A percentile compares a stretch with the other conserved stretches of the same genome.
phyloP scores from a whole-genome alignment of 1,140 invertebrate species.

The Lerema accius region DNA sequence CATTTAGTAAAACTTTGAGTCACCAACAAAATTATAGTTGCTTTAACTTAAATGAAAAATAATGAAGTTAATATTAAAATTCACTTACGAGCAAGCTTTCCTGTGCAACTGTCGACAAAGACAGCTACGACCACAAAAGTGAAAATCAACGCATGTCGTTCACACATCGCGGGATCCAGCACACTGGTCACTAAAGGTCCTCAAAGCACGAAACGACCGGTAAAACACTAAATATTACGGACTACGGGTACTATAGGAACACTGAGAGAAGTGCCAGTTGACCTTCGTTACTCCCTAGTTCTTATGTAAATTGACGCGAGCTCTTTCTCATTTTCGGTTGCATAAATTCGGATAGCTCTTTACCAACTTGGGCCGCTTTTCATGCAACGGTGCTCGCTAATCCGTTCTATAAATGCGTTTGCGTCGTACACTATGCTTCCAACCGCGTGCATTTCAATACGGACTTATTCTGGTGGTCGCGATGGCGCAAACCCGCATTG shows the following conservation, averaged over 20 bases:
- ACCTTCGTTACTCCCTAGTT: constrained; percentile 50
- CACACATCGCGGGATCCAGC: constrained; percentile 53
- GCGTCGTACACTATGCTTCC: constrained; percentile 48
- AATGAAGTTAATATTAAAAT: constrained; percentile 34
- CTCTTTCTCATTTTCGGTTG: constrained; percentile 76
- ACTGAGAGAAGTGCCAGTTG: constrained; percentile 52
- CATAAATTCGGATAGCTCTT: constrained; percentile 70
- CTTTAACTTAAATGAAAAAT: no score
- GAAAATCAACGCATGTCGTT: constrained; percentile 58
- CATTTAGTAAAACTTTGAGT: no score
- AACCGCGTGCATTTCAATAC: constrained; percentile 52
- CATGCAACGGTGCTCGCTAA: constrained; percentile 67
- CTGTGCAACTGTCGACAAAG: constrained; percentile 50
- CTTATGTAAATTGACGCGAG: constrained; percentile 70
- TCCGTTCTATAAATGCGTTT: constrained; percentile 68
- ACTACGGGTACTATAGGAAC: constrained; percentile 39
- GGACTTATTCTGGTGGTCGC: constrained; percentile 52
- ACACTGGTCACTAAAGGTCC: constrained; percentile 36
- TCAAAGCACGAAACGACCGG: constrained; percentile 14
- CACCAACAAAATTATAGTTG: no score
- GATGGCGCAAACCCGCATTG: constrained; percentile 25
- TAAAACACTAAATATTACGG: constrained; percentile 26
- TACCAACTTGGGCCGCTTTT: constrained; percentile 70
- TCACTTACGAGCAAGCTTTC: constrained; percentile 70
- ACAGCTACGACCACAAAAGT: constrained; percentile 46